Evolutionary conservation across 2,797 vertebrate species (phyloP).

Genomic region (Labeo calbasu): DNA sequence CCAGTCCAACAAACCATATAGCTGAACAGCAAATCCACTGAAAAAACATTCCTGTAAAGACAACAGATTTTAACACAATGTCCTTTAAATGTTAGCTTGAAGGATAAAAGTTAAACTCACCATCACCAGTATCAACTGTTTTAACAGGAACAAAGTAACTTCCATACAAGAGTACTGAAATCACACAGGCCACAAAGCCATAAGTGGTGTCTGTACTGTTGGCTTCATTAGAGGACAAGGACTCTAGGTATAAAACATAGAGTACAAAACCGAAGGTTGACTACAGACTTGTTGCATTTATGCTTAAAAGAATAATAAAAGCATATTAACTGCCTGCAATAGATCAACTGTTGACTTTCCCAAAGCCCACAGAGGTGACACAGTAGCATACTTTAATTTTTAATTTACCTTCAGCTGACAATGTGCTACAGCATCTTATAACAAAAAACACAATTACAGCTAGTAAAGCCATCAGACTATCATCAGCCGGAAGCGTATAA

Average conservation of each 20-base stretch:
- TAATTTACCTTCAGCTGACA: constrained; percentile 34
- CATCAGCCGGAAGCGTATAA: neutral
- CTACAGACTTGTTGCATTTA: neutral
- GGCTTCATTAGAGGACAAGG: constrained; percentile 26
- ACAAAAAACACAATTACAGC: constrained; percentile 26
- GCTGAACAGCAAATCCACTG: constrained; percentile 91
- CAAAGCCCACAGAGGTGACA: neutral
- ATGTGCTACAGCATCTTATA: constrained; percentile 8
- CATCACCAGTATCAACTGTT: constrained; percentile 88
- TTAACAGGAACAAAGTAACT: constrained; percentile 91
- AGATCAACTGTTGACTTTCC: neutral
- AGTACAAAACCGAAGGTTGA: neutral
- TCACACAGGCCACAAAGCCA: constrained; percentile 80
- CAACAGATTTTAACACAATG: neutral
- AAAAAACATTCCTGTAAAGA: constrained; percentile 88
- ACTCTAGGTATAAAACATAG: constrained; percentile 1
- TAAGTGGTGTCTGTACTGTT: constrained; percentile 70
- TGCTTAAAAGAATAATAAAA: neutral
- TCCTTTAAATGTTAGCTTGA: neutral
- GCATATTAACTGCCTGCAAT: neutral
- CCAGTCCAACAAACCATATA: constrained; percentile 84
- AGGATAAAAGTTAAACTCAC: constrained; percentile 70
- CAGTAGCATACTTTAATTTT: neutral
- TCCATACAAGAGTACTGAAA: constrained; percentile 84
- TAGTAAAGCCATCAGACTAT: constrained; percentile 22